Evolutionary conservation across 53 echinoderm and acorn worm genomes (phyloP).

Genomic region (Paelopatides confundens): DNA sequence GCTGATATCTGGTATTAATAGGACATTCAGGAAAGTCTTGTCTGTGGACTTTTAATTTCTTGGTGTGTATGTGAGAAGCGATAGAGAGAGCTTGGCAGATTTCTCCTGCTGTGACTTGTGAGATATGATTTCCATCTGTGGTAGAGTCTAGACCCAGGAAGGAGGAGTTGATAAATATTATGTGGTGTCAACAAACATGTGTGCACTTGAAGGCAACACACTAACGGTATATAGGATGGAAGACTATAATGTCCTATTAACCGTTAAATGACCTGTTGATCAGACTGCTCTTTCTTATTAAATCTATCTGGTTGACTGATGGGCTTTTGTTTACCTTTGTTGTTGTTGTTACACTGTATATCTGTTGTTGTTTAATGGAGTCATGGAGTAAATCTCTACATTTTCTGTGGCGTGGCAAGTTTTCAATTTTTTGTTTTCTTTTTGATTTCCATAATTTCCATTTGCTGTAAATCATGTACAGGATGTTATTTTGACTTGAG

Average conservation of each 20-base stretch:
- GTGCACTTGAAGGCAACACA: not conserved
- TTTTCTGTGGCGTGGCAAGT: conserved; percentile 36
- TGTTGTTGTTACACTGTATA: not conserved
- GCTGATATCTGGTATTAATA: not conserved
- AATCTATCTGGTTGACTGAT: too few relatives aligned
- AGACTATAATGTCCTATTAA: not conserved
- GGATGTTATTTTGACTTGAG: too few relatives aligned
- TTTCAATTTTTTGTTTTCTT: too few relatives aligned
- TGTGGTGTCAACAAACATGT: conserved; percentile 6
- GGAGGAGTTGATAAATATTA: not conserved
- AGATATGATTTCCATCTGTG: not conserved
- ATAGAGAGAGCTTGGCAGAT: not conserved
- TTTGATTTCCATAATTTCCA: too few relatives aligned
- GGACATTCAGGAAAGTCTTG: too few relatives aligned
- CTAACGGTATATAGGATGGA: not conserved
- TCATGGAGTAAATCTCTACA: conserved; percentile 27
- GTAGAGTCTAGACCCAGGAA: not conserved
- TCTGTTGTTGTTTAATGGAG: not conserved
- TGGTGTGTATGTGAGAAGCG: not conserved
- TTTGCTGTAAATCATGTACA: too few relatives aligned
- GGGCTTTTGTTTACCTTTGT: too few relatives aligned
- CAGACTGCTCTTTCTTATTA: too few relatives aligned
- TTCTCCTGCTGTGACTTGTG: conserved; percentile 13
- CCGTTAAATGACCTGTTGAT: conserved; percentile 20
- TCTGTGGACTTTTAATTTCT: not conserved